Evolutionary conservation across 1,140 invertebrate species (phyloP).

Genomic region (Diploscapter pachys): DNA sequence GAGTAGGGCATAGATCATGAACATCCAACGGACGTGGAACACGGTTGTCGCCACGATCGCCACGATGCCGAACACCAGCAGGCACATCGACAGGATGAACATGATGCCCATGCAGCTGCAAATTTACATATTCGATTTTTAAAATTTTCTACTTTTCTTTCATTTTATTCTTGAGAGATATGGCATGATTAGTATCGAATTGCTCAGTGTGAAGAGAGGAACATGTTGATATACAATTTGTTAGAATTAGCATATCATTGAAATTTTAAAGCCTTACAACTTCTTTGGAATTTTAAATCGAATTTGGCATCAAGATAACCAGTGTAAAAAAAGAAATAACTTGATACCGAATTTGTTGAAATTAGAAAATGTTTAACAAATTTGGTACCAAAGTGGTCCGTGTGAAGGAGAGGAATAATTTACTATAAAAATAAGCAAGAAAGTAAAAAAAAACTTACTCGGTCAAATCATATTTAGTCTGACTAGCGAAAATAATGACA

Average conservation of each 20-base stretch:
- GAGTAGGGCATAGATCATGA: constrained; percentile 49
- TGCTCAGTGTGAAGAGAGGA: background rate
- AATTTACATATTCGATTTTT: constrained; percentile 15
- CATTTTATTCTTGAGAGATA: constrained; percentile 49
- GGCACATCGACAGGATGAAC: constrained; percentile 49
- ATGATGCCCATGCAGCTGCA: constrained; percentile 48
- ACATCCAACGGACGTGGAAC: constrained; percentile 38
- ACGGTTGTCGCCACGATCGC: constrained; percentile 39
- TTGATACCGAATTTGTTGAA: background rate
- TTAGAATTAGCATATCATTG: background rate
- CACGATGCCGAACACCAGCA: constrained; percentile 54
- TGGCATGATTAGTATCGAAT: too few relatives aligned
- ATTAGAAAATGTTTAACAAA: background rate
- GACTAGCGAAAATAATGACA: constrained; percentile 52
- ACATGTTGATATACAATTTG: background rate
- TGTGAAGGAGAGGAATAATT: constrained; percentile 6
- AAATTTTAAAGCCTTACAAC: background rate
- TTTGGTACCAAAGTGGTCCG: background rate
- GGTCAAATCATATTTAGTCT: constrained; percentile 53
- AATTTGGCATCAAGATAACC: background rate
- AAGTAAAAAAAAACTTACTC: constrained; percentile 3
- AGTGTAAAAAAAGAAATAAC: background rate
- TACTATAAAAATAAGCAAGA: background rate
- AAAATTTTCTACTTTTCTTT: constrained; percentile 33
- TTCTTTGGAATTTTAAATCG: background rate